phyloP scores from a whole-genome alignment of 2,797 vertebrate genomes.

The Gymnothorax reevesii region DNA sequence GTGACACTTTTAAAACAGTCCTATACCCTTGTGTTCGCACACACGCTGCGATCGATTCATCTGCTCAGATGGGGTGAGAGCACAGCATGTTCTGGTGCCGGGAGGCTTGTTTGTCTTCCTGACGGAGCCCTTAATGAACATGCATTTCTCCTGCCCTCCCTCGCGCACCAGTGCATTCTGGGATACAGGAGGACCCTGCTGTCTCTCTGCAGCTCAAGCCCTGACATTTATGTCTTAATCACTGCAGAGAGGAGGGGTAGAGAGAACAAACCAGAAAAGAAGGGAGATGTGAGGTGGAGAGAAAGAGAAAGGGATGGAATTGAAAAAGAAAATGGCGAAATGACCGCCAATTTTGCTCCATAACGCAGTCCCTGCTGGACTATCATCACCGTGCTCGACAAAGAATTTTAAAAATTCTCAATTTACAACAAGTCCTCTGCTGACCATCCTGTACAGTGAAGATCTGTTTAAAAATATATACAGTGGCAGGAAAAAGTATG shows the following conservation, averaged over 20 bases:
- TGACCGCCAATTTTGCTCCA: no score
- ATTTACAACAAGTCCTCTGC: no score
- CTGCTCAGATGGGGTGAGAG: constrained; percentile 28
- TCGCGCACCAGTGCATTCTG: constrained; percentile 45
- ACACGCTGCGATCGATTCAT: constrained; percentile 54
- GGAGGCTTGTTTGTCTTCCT: constrained; percentile 55
- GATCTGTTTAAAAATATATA: no score
- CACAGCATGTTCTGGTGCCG: constrained; percentile 31
- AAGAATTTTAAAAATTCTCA: no score
- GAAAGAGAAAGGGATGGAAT: no score
- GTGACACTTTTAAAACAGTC: constrained; percentile 14
- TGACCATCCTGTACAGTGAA: no score
- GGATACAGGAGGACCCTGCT: constrained; percentile 41
- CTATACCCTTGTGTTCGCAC: constrained; percentile 33
- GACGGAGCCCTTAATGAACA: constrained; percentile 55
- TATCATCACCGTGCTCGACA: no score
- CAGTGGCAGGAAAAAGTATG: no score
- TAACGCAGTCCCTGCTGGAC: no score
- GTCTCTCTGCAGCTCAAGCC: constrained; percentile 39
- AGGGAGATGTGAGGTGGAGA: no score
- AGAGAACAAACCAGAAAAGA: neutral
- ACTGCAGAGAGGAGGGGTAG: constrained; percentile 36
- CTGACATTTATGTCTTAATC: constrained; percentile 55
- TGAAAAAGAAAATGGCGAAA: no score
- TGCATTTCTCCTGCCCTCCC: constrained; percentile 29